Percentiles rank a stretch among this genome's conserved stretches.
phyloP scores from a whole-genome alignment of 2,113 vertebrate species.

The Lontra canadensis region DNA sequence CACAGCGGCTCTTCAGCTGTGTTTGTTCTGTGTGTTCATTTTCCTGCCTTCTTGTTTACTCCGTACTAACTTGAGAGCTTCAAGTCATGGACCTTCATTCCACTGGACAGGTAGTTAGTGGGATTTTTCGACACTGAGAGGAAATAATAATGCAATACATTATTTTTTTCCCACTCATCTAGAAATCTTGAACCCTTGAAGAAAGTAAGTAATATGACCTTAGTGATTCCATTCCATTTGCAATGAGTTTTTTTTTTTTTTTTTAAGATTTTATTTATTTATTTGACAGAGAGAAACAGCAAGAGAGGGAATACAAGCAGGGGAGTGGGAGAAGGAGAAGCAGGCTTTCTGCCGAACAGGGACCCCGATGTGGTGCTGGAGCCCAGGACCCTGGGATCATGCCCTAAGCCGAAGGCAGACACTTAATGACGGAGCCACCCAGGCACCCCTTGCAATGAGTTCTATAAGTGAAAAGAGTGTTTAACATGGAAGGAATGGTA shows the following conservation, averaged over 20 bases:
- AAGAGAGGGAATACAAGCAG: too few relatives aligned
- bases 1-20: not conserved
- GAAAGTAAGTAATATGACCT: not conserved
- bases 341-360: too few relatives aligned
- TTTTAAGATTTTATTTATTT: too few relatives aligned
- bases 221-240: not conserved
- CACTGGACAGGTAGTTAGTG: not conserved
- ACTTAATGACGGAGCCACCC: too few relatives aligned
- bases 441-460: not conserved
- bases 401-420: too few relatives aligned
- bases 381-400: too few relatives aligned
- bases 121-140: not conserved
- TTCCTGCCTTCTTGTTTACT: not conserved
- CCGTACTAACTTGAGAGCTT: not conserved
- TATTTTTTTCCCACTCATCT: not conserved
- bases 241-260: not conserved
- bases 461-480: not conserved
- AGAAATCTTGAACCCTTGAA: slow-evolving; percentile 23
- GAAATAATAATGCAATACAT: not conserved
- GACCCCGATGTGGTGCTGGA: too few relatives aligned
- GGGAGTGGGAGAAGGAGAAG: too few relatives aligned
- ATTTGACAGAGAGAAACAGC: too few relatives aligned
- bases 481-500: not conserved
- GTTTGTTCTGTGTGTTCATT: not conserved
- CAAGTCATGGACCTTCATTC: not conserved